phyloP scores from a whole-genome alignment of 2,888 invertebrate genomes.

The Drosophila emarginata region DNA sequence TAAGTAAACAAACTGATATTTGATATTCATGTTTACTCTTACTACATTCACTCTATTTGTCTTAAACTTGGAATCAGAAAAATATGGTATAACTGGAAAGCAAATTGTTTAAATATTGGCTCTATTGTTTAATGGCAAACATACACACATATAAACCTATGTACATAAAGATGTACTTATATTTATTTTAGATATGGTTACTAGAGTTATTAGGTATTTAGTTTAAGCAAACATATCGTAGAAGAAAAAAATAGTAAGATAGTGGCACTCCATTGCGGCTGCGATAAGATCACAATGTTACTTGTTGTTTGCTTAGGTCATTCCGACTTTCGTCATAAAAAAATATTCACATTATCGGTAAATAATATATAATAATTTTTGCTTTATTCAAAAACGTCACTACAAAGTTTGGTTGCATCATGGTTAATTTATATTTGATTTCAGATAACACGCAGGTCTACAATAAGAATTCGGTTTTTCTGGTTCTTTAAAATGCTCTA shows the following conservation, averaged over 20 bases:
- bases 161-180: not conserved
- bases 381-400: conserved; percentile 80
- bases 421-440: conserved; percentile 66
- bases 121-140: not conserved
- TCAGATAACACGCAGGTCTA: conserved; percentile 69
- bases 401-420: conserved; percentile 75
- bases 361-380: conserved; percentile 63
- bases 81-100: not conserved
- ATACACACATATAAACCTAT: not conserved
- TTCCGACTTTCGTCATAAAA: conserved; percentile 38
- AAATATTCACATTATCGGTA: conserved; percentile 34
- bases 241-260: not conserved
- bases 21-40: no score
- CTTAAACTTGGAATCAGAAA: not conserved
- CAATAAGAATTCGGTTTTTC: conserved; percentile 39
- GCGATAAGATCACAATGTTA: conserved; percentile 26
- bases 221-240: conserved; percentile 16
- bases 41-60: not conserved
- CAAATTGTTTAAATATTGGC: not conserved
- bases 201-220: not conserved
- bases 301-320: conserved; percentile 27
- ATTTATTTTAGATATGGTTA: not conserved
- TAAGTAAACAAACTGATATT: no score
- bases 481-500: conserved; percentile 61
- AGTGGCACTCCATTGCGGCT: conserved; percentile 21